Evolutionary conservation across 1,140 invertebrate genomes (phyloP).

Genomic region (Homarus americanus): DNA sequence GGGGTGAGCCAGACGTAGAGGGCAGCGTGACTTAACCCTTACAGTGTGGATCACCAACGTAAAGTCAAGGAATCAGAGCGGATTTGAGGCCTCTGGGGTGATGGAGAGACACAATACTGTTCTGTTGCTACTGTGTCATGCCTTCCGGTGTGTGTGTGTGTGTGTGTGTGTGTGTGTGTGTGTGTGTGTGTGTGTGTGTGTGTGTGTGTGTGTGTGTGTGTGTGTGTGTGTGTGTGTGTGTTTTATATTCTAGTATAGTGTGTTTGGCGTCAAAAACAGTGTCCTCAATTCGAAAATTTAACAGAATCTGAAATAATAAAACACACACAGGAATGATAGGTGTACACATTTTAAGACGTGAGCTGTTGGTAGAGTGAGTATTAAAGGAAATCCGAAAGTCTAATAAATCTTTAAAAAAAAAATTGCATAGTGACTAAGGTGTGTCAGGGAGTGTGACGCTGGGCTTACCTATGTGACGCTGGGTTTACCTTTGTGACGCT

Average conservation of each 20-base stretch:
- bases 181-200: conserved; percentile 39
- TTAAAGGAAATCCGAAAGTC: too few relatives aligned
- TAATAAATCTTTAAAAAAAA: too few relatives aligned
- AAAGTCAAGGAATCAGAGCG: background rate
- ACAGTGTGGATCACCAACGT: background rate
- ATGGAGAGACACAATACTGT: background rate
- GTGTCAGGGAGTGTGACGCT: too few relatives aligned
- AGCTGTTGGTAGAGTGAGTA: too few relatives aligned
- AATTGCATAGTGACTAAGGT: too few relatives aligned
- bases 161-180: conserved; percentile 14
- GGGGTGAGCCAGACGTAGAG: too few relatives aligned
- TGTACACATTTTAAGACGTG: too few relatives aligned
- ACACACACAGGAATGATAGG: too few relatives aligned
- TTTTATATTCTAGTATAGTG: background rate
- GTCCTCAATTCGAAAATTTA: too few relatives aligned
- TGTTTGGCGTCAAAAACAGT: background rate
- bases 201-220: conserved; percentile 42
- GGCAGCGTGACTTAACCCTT: background rate
- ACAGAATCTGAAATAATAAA: too few relatives aligned
- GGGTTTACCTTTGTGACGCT: too few relatives aligned
- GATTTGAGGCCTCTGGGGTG: background rate
- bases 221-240: conserved; percentile 27
- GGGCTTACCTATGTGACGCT: background rate
- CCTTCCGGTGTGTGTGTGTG: conserved; percentile 3
- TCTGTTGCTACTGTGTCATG: too few relatives aligned